Base-by-base conservation (phyloP, 2,797 vertebrate species). In the Podarcis siculus region DNA sequence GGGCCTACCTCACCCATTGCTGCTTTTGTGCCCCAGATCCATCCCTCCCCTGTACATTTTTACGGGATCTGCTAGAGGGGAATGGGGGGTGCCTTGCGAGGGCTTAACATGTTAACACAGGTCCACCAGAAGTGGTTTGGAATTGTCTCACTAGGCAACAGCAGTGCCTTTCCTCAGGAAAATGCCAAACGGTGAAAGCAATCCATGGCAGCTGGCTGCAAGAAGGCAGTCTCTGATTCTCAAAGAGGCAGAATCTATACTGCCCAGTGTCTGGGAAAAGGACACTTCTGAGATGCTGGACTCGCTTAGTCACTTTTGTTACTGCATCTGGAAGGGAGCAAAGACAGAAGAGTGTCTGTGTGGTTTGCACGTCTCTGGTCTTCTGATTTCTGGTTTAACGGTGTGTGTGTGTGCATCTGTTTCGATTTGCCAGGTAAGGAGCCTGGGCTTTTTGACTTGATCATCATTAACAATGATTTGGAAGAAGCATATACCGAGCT, bases 391-490 rank as follows among this genome's bases (percentile, higher is more conserved):
- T 72, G 21, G 90, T 6, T 71, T 49, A 39, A 2, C 89, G 0
- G 35, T 30, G 5, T 35, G 8, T 19, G 27, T 7, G n/a, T 10
- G 27, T 7, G n/a, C 5, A 32, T 42, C 5, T 42, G 8, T 0
- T 87, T 76, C 82, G 6, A 42, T 76, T 89, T 9, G 4, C 19
- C 86, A 99, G 98, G 98, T 96, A 98, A 98, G 96, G 98, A 99
- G 86, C 96, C 97, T 0, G 98, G 98, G 61, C 92, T 98, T 9
- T 99, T 99, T 1, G 98, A 99, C 93, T 86, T 97, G 79, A 73
- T 98, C 78, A 98, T 99, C 81, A 32, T 99, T 89, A 99, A 99
- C 4, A 97, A 99, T 91, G 92, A 97, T 79, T 96, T 99, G 96
- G 98, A 99, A 2, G 93, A 95, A 2, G 98, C 99, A 4, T 99